Evolutionary conservation across 2,888 invertebrate genomes (phyloP).

Genomic region (Protodeltote pygarga): DNA sequence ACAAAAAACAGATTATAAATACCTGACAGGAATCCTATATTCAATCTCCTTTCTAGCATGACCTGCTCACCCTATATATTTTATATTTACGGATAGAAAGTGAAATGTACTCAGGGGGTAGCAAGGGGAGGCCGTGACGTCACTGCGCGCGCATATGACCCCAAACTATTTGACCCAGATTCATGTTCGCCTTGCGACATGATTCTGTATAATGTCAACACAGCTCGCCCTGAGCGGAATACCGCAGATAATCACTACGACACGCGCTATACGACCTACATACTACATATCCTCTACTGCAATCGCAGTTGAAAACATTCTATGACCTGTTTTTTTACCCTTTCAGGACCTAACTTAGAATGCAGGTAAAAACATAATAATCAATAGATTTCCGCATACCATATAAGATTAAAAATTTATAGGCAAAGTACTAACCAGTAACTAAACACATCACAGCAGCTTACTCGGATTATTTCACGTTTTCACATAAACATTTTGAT

Average conservation of each 20-base stretch:
- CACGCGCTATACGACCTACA: slow-evolving; percentile 58
- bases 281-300: slow-evolving; percentile 33
- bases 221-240: slow-evolving; percentile 59
- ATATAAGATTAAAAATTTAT: slow-evolving; percentile 2
- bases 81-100: slow-evolving; percentile 62
- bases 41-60: slow-evolving; percentile 26
- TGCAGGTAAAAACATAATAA: slow-evolving; percentile 15
- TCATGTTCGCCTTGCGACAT: slow-evolving; percentile 75
- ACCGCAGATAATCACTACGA: slow-evolving; percentile 67
- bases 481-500: slow-evolving; percentile 75
- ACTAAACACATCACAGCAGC: slow-evolving; percentile 66
- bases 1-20: slow-evolving; percentile 32
- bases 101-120: slow-evolving; percentile 70
- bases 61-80: slow-evolving; percentile 47
- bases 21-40: slow-evolving; percentile 26
- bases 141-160: slow-evolving; percentile 79
- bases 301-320: slow-evolving; percentile 24
- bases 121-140: slow-evolving; percentile 71
- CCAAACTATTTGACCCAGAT: slow-evolving; percentile 74
- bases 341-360: slow-evolving; percentile 21
- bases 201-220: slow-evolving; percentile 76
- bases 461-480: slow-evolving; percentile 54
- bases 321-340: slow-evolving; percentile 37
- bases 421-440: slow-evolving; percentile 62
- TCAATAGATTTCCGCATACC: slow-evolving; percentile 27